These are phyloP conservation scores for Didymodactylos carnosus DNA, from an alignment of 2,888 invertebrate genomes.

Conservation along the genomic window DNA sequence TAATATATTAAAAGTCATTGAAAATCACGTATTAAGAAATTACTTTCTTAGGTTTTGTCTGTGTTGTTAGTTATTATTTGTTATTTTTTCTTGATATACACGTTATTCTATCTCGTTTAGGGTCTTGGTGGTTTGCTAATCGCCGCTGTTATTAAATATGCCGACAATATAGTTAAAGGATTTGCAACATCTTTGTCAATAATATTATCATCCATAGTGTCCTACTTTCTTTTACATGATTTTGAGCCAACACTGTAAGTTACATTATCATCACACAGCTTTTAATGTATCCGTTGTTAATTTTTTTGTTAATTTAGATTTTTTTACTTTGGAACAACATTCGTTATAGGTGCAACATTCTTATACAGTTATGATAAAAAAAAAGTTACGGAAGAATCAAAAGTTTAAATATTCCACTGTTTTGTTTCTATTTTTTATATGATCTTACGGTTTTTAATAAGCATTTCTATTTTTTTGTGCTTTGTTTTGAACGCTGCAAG, in stretches of 20 bases:
- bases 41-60: neutral
- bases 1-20: too few relatives aligned
- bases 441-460: too few relatives aligned
- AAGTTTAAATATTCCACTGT: too few relatives aligned
- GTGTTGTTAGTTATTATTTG: neutral
- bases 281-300: conserved; percentile 4
- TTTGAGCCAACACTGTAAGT: conserved; percentile 31
- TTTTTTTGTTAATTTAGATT: conserved; percentile 20
- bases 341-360: conserved; percentile 37
- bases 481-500: too few relatives aligned
- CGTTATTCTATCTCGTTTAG: conserved; percentile 21
- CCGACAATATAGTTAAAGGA: conserved; percentile 41
- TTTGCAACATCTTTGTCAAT: conserved; percentile 41
- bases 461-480: too few relatives aligned
- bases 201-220: conserved; percentile 37
- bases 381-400: neutral
- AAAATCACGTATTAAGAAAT: too few relatives aligned
- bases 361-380: conserved; percentile 30
- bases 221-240: conserved; percentile 36
- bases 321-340: conserved; percentile 34
- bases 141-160: conserved; percentile 41
- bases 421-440: too few relatives aligned
- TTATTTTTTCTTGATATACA: neutral
- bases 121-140: conserved; percentile 39
- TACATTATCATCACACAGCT: neutral